Conservation (phyloP, 2,797 vertebrate genomes). For the Sebastes hubbsi region DNA sequence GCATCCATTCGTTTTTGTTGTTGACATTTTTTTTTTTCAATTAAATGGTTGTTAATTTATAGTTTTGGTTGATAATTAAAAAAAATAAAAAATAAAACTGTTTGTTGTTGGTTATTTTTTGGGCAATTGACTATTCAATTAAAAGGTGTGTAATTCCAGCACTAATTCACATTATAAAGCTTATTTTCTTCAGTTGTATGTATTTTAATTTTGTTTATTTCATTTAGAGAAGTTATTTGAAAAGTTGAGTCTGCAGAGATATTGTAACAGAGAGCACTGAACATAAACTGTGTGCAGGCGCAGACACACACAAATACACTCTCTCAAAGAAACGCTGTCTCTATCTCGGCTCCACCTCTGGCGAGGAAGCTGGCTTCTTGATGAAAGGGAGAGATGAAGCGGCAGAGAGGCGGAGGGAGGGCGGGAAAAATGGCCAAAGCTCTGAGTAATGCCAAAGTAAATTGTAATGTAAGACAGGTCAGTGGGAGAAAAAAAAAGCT, state of each 20-base stretch:
- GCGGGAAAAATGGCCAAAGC: constrained; percentile 46
- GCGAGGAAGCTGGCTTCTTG: constrained; percentile 8
- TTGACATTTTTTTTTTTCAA: too few species aligned
- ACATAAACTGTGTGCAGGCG: neutral
- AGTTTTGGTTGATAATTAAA: neutral
- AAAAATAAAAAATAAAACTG: too few species aligned
- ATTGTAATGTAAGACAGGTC: constrained; percentile 59
- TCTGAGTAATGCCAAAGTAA: constrained; percentile 63
- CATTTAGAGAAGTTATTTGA: neutral
- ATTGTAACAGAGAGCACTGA: neutral
- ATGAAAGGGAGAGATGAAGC: constrained; percentile 22
- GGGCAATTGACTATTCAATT: neutral
- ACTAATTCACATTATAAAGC: neutral
- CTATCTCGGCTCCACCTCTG: constrained; percentile 10
- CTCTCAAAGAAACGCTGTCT: neutral
- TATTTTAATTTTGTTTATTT: neutral
- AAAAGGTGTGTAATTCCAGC: neutral
- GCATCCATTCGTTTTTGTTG: neutral
- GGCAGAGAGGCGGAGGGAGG: neutral
- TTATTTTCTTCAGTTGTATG: neutral
- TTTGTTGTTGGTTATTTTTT: neutral
- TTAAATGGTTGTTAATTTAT: neutral
- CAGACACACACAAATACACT: neutral
- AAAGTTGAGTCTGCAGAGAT: neutral
- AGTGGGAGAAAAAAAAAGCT: constrained; percentile 26